These are phyloP conservation scores for Xenopus laevis DNA, from an alignment of 2,113 vertebrate species.

Conservation along the genomic window DNA sequence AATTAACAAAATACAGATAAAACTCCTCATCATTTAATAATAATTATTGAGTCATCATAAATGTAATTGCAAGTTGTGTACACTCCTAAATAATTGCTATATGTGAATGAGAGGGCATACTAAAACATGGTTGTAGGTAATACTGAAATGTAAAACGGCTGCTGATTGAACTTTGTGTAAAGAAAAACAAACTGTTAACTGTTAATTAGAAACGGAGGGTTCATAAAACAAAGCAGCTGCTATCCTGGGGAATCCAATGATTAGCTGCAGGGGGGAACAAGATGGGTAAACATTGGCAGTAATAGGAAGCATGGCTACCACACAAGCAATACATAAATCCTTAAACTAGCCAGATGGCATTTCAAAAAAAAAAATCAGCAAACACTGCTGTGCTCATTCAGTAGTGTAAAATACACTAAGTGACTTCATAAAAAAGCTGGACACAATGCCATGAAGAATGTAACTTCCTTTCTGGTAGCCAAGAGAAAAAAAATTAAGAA, in stretches of 20 bases:
- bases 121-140: background rate
- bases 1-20: no score
- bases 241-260: conserved; percentile 27
- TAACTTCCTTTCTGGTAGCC: no score
- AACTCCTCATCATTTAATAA: no score
- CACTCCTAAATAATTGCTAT: no score
- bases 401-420: conserved; percentile 28
- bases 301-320: conserved; percentile 28
- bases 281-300: conserved; percentile 44
- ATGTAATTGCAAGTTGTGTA: no score
- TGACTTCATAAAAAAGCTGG: conserved; percentile 11
- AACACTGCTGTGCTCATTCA: conserved; percentile 42
- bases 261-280: conserved; percentile 36
- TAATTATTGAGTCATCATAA: no score
- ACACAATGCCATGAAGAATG: no score
- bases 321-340: conserved; percentile 37
- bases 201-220: conserved; percentile 31
- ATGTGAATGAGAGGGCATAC: no score
- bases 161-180: conserved; percentile 19
- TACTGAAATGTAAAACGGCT: background rate
- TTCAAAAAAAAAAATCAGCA: conserved; percentile 11
- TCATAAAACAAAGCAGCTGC: conserved; percentile 38
- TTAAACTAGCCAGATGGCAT: conserved; percentile 43
- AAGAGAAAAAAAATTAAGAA: background rate
- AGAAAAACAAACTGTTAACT: conserved; percentile 34